phyloP scores from a whole-genome alignment of 2,888 invertebrate genomes.

The Sinohyriopsis cumingii region DNA sequence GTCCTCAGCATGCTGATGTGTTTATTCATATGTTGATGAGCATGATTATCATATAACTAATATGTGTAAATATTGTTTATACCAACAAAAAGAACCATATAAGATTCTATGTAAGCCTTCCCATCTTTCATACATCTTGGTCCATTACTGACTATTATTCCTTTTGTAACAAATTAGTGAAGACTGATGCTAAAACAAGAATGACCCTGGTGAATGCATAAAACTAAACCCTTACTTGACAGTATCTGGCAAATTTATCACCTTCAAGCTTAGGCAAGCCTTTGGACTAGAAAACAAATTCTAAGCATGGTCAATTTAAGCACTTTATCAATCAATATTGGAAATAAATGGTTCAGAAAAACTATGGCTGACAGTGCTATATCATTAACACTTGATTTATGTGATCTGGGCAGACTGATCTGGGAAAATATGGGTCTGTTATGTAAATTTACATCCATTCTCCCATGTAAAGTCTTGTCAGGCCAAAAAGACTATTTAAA shows the following conservation, averaged over 20 bases:
- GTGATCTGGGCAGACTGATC: conserved; percentile 14
- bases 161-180: too few relatives aligned
- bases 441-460: conserved; percentile 25
- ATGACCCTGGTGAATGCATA: conserved; percentile 6
- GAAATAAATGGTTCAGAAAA: conserved; percentile 13
- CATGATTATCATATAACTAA: too few relatives aligned
- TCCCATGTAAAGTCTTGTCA: conserved; percentile 7
- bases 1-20: too few relatives aligned
- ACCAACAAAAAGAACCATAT: not conserved
- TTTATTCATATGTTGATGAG: too few relatives aligned
- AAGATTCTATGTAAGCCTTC: not conserved
- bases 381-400: conserved; percentile 13
- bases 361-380: conserved; percentile 10
- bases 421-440: conserved; percentile 16
- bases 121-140: not conserved
- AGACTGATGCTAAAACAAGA: conserved; percentile 1
- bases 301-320: conserved; percentile 11
- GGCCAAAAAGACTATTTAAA: too few relatives aligned
- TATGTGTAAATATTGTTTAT: not conserved
- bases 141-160: too few relatives aligned
- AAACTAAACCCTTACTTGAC: conserved; percentile 7
- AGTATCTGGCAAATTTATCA: conserved; percentile 7
- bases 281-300: conserved; percentile 13
- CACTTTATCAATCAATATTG: conserved; percentile 14
- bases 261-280: conserved; percentile 6